These are phyloP conservation scores for Meandrusa payeni DNA, from an alignment of 2,888 invertebrate species.

Conservation along the genomic window DNA sequence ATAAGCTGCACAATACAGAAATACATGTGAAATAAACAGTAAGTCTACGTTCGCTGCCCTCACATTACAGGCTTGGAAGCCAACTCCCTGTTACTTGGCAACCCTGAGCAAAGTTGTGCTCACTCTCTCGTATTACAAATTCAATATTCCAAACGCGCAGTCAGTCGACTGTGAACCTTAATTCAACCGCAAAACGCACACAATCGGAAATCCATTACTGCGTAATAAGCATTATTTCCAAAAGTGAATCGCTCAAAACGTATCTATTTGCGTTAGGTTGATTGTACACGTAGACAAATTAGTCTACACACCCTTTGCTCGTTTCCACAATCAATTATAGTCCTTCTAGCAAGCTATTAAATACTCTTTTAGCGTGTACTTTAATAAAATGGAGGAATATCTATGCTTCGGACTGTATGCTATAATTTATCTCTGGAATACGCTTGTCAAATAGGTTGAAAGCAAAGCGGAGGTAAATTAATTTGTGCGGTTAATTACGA, in stretches of 20 bases:
- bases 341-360: background rate
- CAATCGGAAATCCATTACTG: conserved; percentile 13
- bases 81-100: conserved; percentile 50
- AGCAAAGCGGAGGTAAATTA: conserved; percentile 9
- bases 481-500: conserved; percentile 17
- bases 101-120: conserved; percentile 42
- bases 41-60: background rate
- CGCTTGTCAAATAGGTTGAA: conserved; percentile 9
- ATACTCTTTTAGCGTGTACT: background rate
- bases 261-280: conserved; percentile 38
- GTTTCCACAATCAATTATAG: background rate
- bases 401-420: conserved; percentile 2
- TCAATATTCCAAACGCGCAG: conserved; percentile 28
- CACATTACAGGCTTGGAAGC: conserved; percentile 27
- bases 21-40: background rate
- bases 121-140: conserved; percentile 36
- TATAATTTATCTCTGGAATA: conserved; percentile 21
- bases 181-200: conserved; percentile 14
- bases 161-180: conserved; percentile 27
- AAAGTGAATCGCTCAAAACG: conserved; percentile 38
- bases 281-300: conserved; percentile 31
- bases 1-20: background rate
- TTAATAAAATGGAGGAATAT: background rate
- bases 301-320: background rate
- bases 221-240: conserved; percentile 35